Evolutionary conservation across 1,140 invertebrate species (phyloP).

Genomic region (Reticulitermes speratus): DNA sequence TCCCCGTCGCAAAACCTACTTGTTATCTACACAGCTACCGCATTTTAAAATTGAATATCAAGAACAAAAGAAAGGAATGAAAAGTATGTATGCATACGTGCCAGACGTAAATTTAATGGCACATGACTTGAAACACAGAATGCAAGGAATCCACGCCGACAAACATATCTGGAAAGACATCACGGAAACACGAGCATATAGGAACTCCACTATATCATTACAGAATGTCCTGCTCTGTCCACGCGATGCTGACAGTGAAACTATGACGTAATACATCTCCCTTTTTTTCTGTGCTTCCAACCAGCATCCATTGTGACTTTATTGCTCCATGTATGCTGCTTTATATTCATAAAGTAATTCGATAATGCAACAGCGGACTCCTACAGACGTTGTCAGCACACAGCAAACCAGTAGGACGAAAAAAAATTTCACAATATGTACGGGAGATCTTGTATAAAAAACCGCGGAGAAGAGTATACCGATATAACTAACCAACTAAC

Average conservation of each 20-base stretch:
- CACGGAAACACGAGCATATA: background rate
- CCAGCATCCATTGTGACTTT: background rate
- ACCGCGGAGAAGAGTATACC: too few species aligned
- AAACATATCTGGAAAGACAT: background rate
- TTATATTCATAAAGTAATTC: slow-evolving; percentile 7
- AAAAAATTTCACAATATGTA: background rate
- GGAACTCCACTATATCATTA: background rate
- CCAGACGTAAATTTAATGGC: background rate
- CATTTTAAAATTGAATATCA: too few species aligned
- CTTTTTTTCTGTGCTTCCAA: background rate
- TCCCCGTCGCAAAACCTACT: too few species aligned
- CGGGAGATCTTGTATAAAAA: too few species aligned
- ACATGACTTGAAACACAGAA: background rate
- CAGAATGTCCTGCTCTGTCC: slow-evolving; percentile 3
- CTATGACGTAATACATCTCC: background rate
- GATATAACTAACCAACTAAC: too few species aligned
- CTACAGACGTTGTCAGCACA: background rate
- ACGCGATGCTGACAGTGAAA: background rate
- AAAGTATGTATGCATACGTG: background rate
- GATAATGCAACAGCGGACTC: background rate
- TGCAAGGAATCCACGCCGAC: background rate
- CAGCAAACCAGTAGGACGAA: background rate
- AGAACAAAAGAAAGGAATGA: too few species aligned
- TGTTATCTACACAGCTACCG: too few species aligned
- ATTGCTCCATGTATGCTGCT: background rate